Conservation (phyloP, 37 sponge, comb jelly and placozoan genomes). For the Lycopodina hypogea region DNA sequence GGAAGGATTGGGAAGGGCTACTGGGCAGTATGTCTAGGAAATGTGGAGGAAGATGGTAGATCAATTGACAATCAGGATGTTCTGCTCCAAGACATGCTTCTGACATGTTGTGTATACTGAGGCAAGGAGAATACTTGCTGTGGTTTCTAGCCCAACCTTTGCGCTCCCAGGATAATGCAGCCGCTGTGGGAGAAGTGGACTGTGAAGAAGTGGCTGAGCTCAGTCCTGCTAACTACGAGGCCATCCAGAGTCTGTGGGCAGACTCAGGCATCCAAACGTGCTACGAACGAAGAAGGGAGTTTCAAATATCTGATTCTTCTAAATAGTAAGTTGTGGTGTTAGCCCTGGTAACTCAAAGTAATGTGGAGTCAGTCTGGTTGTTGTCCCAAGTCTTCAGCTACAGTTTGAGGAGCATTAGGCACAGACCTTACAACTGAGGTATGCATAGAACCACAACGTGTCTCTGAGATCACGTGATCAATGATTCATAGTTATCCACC, state of each 20-base stretch:
- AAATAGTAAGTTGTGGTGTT: conserved; percentile 69
- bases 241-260: conserved; percentile 50
- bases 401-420: background rate
- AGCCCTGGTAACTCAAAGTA: background rate
- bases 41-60: no score
- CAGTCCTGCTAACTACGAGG: conserved; percentile 5
- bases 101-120: no score
- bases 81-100: no score
- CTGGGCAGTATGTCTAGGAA: no score
- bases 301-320: conserved; percentile 92
- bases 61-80: no score
- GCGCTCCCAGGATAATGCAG: no score
- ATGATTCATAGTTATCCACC: no score
- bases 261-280: conserved; percentile 67
- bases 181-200: background rate
- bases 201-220: conserved; percentile 28
- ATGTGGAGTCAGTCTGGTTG: background rate
- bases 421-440: background rate
- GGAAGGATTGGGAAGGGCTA: no score
- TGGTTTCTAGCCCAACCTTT: no score
- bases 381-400: background rate
- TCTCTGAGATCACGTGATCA: no score
- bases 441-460: no score
- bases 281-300: conserved; percentile 88
- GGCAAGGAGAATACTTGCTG: no score